A percentile compares a stretch with the other conserved stretches of the same genome.
phyloP scores from a whole-genome alignment of 2,888 invertebrate species.

The Slavum lentiscoides region DNA sequence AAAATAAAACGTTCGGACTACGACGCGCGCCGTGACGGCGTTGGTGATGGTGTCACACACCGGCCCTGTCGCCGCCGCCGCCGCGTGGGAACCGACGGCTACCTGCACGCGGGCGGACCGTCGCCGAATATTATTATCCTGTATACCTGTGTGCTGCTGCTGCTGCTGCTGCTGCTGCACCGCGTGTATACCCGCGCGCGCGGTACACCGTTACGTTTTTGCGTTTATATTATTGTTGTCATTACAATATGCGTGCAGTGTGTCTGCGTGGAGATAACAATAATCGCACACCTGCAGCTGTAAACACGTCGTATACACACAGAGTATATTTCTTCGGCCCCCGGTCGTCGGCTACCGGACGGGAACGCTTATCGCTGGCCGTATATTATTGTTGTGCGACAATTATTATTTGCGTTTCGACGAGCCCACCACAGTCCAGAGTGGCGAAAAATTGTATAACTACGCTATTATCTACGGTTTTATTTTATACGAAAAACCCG shows the following conservation, averaged over 20 bases:
- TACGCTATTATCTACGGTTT: too few species aligned
- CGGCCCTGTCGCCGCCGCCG: not conserved
- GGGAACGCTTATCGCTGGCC: conserved; percentile 28
- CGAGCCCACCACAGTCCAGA: too few species aligned
- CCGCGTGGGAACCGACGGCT: conserved; percentile 38
- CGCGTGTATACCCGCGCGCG: too few species aligned
- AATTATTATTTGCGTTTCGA: too few species aligned
- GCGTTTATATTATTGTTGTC: not conserved
- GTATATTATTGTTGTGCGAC: too few species aligned
- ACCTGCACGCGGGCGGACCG: not conserved
- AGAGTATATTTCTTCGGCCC: not conserved
- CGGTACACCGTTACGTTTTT: conserved; percentile 39
- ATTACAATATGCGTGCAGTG: not conserved
- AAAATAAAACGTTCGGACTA: too few species aligned
- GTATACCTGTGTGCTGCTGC: too few species aligned
- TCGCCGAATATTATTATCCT: not conserved
- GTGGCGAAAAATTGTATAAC: too few species aligned
- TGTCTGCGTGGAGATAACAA: conserved; percentile 2
- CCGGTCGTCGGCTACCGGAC: not conserved
- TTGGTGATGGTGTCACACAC: too few species aligned
- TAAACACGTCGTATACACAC: not conserved
- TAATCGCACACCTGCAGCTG: conserved; percentile 37
- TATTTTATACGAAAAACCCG: too few species aligned
- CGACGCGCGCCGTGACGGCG: too few species aligned
- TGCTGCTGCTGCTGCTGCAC: too few species aligned